These are phyloP conservation scores for Gnathonemus echidnorhynchus DNA, from an alignment of 2,113 vertebrate genomes.

Conservation along the genomic window DNA sequence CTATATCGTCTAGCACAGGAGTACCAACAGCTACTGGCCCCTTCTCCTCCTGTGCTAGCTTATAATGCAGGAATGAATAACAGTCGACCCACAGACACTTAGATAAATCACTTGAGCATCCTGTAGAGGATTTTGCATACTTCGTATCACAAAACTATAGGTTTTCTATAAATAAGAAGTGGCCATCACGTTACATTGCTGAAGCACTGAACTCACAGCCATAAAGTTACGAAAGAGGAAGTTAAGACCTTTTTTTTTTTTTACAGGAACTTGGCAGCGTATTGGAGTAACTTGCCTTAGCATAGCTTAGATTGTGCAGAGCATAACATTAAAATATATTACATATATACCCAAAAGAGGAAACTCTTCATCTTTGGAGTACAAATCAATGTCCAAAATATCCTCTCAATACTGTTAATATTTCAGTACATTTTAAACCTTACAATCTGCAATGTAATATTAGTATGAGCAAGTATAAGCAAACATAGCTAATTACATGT, in stretches of 20 bases:
- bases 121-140: not conserved
- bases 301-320: not conserved
- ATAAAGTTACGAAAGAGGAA: not conserved
- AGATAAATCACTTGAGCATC: not conserved
- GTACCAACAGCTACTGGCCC: not conserved
- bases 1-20: not conserved
- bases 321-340: not conserved
- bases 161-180: not conserved
- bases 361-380: not conserved
- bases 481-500: not conserved
- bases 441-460: not conserved
- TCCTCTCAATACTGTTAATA: not conserved
- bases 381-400: not conserved
- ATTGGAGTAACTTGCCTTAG: not conserved
- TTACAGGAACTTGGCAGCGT: not conserved
- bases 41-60: not conserved
- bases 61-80: not conserved
- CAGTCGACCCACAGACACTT: not conserved
- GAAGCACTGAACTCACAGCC: not conserved
- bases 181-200: not conserved
- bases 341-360: not conserved
- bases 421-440: conserved; percentile 3
- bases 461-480: not conserved
- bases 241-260: not conserved
- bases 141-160: not conserved